Conservation (phyloP, 30 jellyfish, hydroid and myxozoan genomes). For the Haliclystus octoradiatus region DNA sequence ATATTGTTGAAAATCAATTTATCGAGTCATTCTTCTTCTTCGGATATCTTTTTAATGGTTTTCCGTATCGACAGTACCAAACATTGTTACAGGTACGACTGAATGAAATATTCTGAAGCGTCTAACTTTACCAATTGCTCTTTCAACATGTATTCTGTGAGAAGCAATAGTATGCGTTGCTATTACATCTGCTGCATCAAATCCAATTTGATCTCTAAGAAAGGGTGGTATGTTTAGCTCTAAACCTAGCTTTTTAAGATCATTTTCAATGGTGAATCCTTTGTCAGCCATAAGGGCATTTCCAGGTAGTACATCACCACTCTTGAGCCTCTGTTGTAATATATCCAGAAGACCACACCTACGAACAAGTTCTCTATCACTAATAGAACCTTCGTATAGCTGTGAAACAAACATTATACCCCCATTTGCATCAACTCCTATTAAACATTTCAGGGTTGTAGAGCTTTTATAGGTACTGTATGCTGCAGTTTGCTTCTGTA, state of each 20-base stretch:
- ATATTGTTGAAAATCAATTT: no score
- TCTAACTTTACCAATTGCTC: slow-evolving; percentile 18
- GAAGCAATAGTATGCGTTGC: not conserved
- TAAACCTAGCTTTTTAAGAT: not conserved
- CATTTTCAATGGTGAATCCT: not conserved
- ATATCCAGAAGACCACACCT: not conserved
- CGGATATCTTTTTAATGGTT: no score
- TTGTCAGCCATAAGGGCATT: not conserved
- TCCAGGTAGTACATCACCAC: no score
- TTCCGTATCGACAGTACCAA: no score
- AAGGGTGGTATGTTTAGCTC: not conserved
- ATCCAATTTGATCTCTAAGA: not conserved
- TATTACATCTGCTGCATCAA: not conserved
- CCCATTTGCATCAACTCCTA: not conserved
- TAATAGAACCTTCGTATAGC: not conserved
- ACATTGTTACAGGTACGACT: no score
- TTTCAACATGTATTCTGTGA: slow-evolving; percentile 2
- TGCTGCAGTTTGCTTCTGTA: not conserved
- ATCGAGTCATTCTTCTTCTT: no score
- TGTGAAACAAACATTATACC: not conserved
- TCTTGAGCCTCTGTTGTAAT: not conserved
- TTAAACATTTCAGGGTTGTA: not conserved
- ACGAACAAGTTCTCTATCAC: not conserved
- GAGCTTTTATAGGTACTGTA: not conserved
- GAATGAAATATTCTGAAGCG: slow-evolving; percentile 1